Base-by-base conservation (phyloP, 2,888 invertebrate genomes). In the Idaea aversata region DNA sequence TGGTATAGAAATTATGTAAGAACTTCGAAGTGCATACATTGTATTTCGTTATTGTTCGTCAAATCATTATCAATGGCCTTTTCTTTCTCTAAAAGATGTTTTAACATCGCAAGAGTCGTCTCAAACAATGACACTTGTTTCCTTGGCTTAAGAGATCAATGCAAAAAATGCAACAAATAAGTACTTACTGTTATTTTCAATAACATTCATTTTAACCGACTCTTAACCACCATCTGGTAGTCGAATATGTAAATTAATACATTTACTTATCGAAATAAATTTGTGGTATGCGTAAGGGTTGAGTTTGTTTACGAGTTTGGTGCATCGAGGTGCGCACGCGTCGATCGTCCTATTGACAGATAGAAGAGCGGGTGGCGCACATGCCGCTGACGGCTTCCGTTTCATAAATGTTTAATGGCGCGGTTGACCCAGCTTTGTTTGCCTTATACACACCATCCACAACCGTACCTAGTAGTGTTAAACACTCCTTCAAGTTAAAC, bases 361-460 rank as follows among this genome's bases (percentile, higher is more conserved):
- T 87, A 82, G 85, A 82, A 82, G 85, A 83, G 81, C 84, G 84
- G 80, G 80, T 81, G 81, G 77, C 76, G 82, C 90, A 88, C 87
- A 90, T 89, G 90, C 85, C 85, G 83, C 84, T 84, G 86, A 85
- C 86, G 79, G 91, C 91, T 91, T 91, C 92, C 93, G 93, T 92
- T 92, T 91, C 88, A 90, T 88, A 88, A 91, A 90, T 13, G 74
- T 91, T 93, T 92, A 90, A 92, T 83, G 86, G 86, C 87, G 89
- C 83, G 91, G 92, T 91, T 89, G 91, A 91, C 92, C 91, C 91
- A 87, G 87, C 91, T 90, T 87, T 93, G 92, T 92, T 93, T 91
- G 86, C 83, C 83, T 90, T 86, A 87, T 10, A 47, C 47, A 47
- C 77, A 78, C 83, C 77, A 82, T 84, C 84, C 83, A 90, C 89